A percentile compares a stretch with the other conserved stretches of the same genome.
Conservation (phyloP, 2,888 invertebrate species). For the Smittia sp. region DNA sequence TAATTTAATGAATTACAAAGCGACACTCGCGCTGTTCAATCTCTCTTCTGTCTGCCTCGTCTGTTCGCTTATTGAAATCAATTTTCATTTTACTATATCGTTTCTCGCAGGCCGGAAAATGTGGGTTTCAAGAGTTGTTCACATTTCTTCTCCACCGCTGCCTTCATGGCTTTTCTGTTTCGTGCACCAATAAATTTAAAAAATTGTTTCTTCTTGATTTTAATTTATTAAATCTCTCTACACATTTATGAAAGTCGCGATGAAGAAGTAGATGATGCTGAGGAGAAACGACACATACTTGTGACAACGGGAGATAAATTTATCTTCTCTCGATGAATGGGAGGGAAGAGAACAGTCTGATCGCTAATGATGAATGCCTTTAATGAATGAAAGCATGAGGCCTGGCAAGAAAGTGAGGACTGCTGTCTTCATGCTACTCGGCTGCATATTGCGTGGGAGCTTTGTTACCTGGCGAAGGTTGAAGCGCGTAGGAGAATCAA, state of each 20-base stretch:
- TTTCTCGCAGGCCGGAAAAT: constrained; percentile 14
- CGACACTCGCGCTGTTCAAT: background rate
- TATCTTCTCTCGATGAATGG: background rate
- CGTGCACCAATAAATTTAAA: background rate
- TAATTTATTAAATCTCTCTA: background rate
- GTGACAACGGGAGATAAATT: background rate
- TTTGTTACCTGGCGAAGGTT: no score
- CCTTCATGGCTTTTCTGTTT: background rate
- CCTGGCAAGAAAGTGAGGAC: background rate
- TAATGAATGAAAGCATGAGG: background rate
- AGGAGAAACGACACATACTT: background rate
- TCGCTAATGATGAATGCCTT: background rate
- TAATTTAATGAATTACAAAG: constrained; percentile 22
- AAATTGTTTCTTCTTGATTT: background rate
- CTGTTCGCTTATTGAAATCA: constrained; percentile 5
- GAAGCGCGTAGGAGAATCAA: no score
- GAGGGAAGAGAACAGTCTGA: background rate
- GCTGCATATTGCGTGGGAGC: background rate
- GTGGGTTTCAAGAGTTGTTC: constrained; percentile 19
- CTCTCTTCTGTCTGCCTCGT: background rate
- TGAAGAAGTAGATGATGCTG: background rate
- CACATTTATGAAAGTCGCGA: background rate
- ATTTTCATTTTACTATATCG: background rate
- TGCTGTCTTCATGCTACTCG: background rate
- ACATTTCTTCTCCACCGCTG: constrained; percentile 19